These are phyloP conservation scores for Podiceps cristatus DNA, from an alignment of 2,113 vertebrate species.

Conservation along the genomic window DNA sequence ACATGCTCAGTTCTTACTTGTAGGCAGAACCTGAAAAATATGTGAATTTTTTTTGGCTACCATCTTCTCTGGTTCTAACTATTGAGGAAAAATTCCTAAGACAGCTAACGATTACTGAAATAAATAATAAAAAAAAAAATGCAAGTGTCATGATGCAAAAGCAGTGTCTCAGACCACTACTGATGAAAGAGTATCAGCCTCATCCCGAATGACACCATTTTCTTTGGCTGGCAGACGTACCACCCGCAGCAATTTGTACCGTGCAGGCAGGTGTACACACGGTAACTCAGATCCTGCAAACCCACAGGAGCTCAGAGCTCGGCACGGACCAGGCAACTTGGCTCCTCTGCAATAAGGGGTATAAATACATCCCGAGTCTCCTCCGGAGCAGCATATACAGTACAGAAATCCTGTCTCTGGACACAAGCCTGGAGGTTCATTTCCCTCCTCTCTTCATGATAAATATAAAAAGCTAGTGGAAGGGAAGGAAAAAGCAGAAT, in stretches of 20 bases:
- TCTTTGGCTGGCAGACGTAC: neutral
- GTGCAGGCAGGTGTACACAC: rapidly evolving
- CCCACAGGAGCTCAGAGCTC: neutral
- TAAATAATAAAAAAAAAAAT: too few relatives aligned
- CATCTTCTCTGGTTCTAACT: neutral
- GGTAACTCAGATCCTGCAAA: neutral
- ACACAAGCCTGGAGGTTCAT: neutral
- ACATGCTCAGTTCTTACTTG: neutral
- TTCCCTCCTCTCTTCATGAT: neutral
- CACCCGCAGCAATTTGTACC: neutral
- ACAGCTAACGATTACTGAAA: neutral
- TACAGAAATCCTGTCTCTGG: neutral
- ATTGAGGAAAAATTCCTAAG: neutral
- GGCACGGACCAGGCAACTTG: rapidly evolving
- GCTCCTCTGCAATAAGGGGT: rapidly evolving
- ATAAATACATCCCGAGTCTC: neutral
- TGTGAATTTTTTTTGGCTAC: neutral
- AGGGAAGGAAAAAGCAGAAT: neutral
- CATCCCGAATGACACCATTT: neutral
- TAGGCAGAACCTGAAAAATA: neutral
- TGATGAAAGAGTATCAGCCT: neutral
- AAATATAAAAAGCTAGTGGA: neutral
- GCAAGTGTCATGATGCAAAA: neutral
- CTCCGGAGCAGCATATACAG: rapidly evolving
- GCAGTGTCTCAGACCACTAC: rapidly evolving